Percentiles rank a stretch among this genome's conserved stretches.
Evolutionary conservation across 1,140 invertebrate genomes (phyloP).

Genomic region (Caerostris extrusa): DNA sequence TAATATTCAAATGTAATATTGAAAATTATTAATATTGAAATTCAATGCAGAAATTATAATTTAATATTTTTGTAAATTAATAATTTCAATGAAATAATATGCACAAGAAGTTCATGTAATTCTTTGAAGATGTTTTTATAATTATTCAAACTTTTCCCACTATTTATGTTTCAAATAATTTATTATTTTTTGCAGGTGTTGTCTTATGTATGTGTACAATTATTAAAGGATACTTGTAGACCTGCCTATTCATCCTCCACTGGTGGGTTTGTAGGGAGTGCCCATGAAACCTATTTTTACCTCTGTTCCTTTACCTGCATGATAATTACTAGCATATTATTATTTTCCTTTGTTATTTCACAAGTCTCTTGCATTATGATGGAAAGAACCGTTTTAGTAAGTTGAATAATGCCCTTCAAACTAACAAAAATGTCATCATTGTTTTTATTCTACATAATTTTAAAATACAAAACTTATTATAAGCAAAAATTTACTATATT

Average conservation of each 20-base stretch:
- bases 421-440: too few relatives aligned
- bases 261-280: conserved; percentile 74
- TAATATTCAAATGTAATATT: too few relatives aligned
- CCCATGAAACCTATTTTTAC: conserved; percentile 68
- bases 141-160: background rate
- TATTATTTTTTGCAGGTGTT: conserved; percentile 28
- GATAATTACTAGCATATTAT: conserved; percentile 44
- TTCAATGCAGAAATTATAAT: background rate
- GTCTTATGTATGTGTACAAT: conserved; percentile 29
- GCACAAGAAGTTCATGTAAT: background rate
- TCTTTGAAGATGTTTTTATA: background rate
- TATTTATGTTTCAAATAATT: background rate
- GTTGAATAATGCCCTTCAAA: background rate
- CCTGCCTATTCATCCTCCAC: conserved; percentile 65
- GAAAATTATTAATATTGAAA: background rate
- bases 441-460: too few relatives aligned
- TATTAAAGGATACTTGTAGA: conserved; percentile 48
- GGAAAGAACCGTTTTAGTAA: conserved; percentile 71
- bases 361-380: conserved; percentile 51
- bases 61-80: background rate
- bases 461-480: too few relatives aligned
- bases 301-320: conserved; percentile 48
- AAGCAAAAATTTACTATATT: too few relatives aligned
- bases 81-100: background rate
- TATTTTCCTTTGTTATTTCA: conserved; percentile 58